Percentiles rank a stretch among this genome's conserved stretches.
phyloP scores from a whole-genome alignment of 2,113 vertebrate genomes.

The Sterrhoptilus dennistouni region DNA sequence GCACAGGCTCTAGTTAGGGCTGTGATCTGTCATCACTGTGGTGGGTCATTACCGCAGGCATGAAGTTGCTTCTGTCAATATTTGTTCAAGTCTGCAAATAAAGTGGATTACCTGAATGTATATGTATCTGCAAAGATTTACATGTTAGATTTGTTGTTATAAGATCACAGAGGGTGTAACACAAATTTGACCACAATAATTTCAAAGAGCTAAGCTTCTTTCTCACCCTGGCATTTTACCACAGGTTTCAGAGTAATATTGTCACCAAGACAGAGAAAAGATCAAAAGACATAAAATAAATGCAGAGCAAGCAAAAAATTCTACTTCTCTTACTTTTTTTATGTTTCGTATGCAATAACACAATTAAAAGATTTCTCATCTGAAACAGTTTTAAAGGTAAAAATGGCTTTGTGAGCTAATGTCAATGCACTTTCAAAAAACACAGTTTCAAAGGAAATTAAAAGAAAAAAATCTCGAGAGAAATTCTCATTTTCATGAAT shows the following conservation, averaged over 20 bases:
- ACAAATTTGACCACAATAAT: not conserved
- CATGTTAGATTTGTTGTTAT: not conserved
- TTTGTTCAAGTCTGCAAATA: conserved; percentile 42
- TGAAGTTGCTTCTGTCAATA: conserved; percentile 28
- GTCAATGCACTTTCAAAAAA: not conserved
- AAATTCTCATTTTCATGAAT: not conserved
- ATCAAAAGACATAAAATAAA: not conserved
- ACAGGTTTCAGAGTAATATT: not conserved
- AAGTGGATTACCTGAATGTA: not conserved
- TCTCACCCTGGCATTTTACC: not conserved
- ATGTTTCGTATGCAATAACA: not conserved
- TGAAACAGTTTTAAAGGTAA: not conserved
- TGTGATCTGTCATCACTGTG: not conserved
- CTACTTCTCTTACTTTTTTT: not conserved
- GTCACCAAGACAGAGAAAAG: not conserved
- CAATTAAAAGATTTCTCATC: not conserved
- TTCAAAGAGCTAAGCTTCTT: not conserved
- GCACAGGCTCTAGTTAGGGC: not conserved
- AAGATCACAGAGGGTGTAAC: not conserved
- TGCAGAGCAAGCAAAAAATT: not conserved
- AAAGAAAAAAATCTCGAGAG: not conserved
- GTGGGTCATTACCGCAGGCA: not conserved
- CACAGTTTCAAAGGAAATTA: not conserved
- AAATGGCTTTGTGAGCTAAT: not conserved
- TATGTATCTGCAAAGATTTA: not conserved